These are phyloP conservation scores for Pterostichus niger DNA, from an alignment of 2,888 invertebrate genomes.

Conservation along the genomic window DNA sequence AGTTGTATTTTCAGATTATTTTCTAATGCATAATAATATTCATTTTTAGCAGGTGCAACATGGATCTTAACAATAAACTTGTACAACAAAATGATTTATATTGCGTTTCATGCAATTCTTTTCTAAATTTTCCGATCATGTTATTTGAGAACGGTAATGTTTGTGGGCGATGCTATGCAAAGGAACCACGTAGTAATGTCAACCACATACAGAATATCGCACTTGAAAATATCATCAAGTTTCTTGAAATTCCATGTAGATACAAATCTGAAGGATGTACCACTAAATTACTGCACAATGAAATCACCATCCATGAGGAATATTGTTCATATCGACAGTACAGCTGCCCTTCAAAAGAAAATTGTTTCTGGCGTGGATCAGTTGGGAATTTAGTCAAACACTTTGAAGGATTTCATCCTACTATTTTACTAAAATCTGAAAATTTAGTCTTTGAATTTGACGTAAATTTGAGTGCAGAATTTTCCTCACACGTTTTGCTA, in stretches of 20 bases:
- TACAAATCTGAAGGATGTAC: slow-evolving; percentile 71
- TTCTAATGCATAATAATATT: neutral
- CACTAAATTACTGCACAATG: slow-evolving; percentile 69
- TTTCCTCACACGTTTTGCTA: slow-evolving; percentile 70
- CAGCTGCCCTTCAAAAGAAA: slow-evolving; percentile 69
- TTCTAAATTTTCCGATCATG: slow-evolving; percentile 72
- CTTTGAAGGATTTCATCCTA: slow-evolving; percentile 71
- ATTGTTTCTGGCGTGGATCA: slow-evolving; percentile 71
- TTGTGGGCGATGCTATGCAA: slow-evolving; percentile 71
- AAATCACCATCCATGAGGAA: slow-evolving; percentile 70
- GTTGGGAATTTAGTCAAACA: slow-evolving; percentile 71
- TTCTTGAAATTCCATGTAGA: slow-evolving; percentile 71
- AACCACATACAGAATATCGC: slow-evolving; percentile 69
- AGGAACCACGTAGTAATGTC: slow-evolving; percentile 66
- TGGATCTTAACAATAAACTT: slow-evolving; percentile 70
- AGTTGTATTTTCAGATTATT: too few species aligned
- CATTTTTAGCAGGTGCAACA: neutral
- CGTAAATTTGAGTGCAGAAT: slow-evolving; percentile 69
- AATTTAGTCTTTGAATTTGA: slow-evolving; percentile 72
- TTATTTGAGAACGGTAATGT: slow-evolving; percentile 72
- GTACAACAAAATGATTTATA: slow-evolving; percentile 70
- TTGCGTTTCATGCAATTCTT: slow-evolving; percentile 71
- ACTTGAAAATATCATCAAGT: slow-evolving; percentile 70
- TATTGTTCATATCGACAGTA: slow-evolving; percentile 70
- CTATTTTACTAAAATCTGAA: slow-evolving; percentile 71